Evolutionary conservation across 2,113 vertebrate species (phyloP).

Genomic region (Petaurus breviceps): DNA sequence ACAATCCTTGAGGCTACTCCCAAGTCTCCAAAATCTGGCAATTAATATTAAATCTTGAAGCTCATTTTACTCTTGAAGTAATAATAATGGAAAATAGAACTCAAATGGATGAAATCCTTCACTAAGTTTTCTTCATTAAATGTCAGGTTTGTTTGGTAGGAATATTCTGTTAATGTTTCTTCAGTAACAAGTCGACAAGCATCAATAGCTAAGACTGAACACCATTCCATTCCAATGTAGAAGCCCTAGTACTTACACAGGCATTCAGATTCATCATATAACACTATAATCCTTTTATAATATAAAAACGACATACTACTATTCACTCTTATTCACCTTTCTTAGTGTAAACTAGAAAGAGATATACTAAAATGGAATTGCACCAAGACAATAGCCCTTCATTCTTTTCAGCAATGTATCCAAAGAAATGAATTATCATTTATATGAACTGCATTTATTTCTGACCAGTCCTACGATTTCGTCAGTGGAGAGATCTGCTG

Average conservation of each 20-base stretch:
- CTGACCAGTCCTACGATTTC: too few relatives aligned
- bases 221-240: too few relatives aligned
- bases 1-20: too few relatives aligned
- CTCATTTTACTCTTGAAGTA: not conserved
- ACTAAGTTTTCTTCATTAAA: not conserved
- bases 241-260: too few relatives aligned
- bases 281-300: too few relatives aligned
- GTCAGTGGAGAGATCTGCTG: too few relatives aligned
- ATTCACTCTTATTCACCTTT: not conserved
- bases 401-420: conserved; percentile 31
- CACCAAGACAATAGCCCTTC: conserved; percentile 53
- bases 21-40: not conserved
- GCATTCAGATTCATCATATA: too few relatives aligned
- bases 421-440: conserved; percentile 13
- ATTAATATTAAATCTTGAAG: conserved; percentile 20
- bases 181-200: too few relatives aligned
- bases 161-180: too few relatives aligned
- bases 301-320: too few relatives aligned
- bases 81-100: conserved; percentile 5
- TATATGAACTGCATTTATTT: not conserved
- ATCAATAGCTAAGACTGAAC: too few relatives aligned
- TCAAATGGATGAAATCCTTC: not conserved
- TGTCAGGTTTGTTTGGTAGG: not conserved
- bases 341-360: conserved; percentile 17
- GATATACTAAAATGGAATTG: conserved; percentile 32